Evolutionary conservation across 2,113 vertebrate species (phyloP).

Genomic region (Xiphophorus hellerii): DNA sequence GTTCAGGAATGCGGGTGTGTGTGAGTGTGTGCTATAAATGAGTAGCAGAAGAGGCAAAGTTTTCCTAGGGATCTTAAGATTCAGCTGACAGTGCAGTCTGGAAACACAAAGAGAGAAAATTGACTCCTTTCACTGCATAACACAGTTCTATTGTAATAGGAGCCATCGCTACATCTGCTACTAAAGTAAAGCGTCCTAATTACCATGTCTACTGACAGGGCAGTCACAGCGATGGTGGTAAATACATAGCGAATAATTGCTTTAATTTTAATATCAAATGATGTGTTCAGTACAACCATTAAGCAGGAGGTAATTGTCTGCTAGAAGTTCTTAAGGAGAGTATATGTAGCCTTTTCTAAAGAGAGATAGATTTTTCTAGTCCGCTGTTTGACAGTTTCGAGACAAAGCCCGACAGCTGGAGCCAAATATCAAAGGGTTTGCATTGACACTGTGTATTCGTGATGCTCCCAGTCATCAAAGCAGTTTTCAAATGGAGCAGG

Average conservation of each 20-base stretch:
- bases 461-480: constrained; percentile 72
- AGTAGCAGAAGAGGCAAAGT: constrained; percentile 31
- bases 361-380: constrained; percentile 25
- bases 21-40: constrained; percentile 11
- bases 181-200: constrained; percentile 48
- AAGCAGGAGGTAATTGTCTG: constrained; percentile 30
- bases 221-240: constrained; percentile 31
- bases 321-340: constrained; percentile 6
- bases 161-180: constrained; percentile 58
- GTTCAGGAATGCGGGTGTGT: neutral
- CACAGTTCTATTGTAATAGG: constrained; percentile 42
- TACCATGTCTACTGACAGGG: constrained; percentile 44
- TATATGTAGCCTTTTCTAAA: neutral
- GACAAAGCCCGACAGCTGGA: constrained; percentile 62
- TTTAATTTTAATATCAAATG: constrained; percentile 50
- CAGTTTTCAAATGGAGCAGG: constrained; percentile 72
- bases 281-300: constrained; percentile 26
- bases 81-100: constrained; percentile 57
- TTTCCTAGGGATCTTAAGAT: constrained; percentile 54
- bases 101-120: constrained; percentile 50
- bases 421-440: constrained; percentile 66
- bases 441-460: constrained; percentile 66
- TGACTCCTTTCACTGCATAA: constrained; percentile 51
- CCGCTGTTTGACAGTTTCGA: constrained; percentile 38
- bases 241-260: constrained; percentile 53